phyloP scores from a whole-genome alignment of 2,797 vertebrate species.

The Neoniphon sammara region DNA sequence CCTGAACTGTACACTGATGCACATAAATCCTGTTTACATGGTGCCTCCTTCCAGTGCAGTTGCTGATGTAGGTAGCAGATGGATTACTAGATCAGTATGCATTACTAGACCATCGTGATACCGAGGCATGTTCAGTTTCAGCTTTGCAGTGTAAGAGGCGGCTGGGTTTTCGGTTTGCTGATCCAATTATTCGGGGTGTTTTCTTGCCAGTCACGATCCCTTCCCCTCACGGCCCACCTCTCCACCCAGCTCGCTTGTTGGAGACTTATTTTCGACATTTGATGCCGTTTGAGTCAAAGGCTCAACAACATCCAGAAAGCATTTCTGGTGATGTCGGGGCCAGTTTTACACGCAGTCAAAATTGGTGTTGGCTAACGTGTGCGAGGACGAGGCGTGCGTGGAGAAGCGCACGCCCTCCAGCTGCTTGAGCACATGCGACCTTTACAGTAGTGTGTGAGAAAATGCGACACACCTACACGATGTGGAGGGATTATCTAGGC shows the following conservation, averaged over 20 bases:
- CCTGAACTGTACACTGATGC: not conserved
- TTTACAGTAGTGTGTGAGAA: not conserved
- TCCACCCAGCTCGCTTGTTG: conserved; percentile 36
- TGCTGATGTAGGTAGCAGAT: not conserved
- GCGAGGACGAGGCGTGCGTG: not conserved
- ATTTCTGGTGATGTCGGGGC: conserved; percentile 31
- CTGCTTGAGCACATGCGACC: not conserved
- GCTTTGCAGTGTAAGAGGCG: conserved; percentile 56
- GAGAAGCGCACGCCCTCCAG: not conserved
- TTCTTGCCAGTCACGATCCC: conserved; percentile 57
- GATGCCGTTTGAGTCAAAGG: conserved; percentile 72
- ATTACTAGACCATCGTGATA: conserved; percentile 33
- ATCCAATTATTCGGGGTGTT: conserved; percentile 72
- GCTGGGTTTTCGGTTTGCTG: conserved; percentile 51
- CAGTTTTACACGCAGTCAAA: conserved; percentile 27
- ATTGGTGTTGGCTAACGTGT: conserved; percentile 2
- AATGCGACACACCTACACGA: not conserved
- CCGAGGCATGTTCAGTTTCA: conserved; percentile 48
- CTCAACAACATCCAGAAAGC: conserved; percentile 41
- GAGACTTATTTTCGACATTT: conserved; percentile 80
- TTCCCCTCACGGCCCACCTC: conserved; percentile 59
- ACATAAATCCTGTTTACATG: conserved; percentile 11
- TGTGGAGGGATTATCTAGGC: not conserved
- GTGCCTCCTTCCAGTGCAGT: not conserved
- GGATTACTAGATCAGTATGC: conserved; percentile 19